Conservation (phyloP, 1,140 invertebrate species). For the Sogatella furcifera region DNA sequence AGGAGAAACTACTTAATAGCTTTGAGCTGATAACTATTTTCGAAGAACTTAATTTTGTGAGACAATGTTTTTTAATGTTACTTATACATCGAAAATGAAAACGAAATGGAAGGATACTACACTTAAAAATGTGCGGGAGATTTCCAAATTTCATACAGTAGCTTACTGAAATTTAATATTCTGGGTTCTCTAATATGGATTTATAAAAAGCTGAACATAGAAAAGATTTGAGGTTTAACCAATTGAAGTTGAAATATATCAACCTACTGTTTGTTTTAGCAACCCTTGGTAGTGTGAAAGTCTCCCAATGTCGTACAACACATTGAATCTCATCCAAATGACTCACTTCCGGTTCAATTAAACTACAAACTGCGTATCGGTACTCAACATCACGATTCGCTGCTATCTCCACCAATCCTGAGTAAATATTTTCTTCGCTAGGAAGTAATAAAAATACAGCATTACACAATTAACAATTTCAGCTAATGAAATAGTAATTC, state of each 20-base stretch:
- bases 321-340: conserved; percentile 39
- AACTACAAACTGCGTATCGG: conserved; percentile 62
- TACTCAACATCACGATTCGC: conserved; percentile 49
- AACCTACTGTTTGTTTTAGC: conserved; percentile 40
- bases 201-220: not conserved
- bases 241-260: too few relatives aligned
- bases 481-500: not conserved
- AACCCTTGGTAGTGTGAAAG: conserved; percentile 55
- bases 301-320: conserved; percentile 74
- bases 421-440: conserved; percentile 20
- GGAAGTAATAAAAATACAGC: not conserved
- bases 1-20: too few relatives aligned
- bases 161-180: too few relatives aligned
- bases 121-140: too few relatives aligned
- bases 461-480: not conserved
- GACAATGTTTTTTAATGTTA: too few relatives aligned
- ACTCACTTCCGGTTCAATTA: conserved; percentile 37
- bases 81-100: too few relatives aligned
- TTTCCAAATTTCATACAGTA: too few relatives aligned
- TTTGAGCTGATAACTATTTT: too few relatives aligned
- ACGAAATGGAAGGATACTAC: too few relatives aligned
- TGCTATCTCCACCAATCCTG: conserved; percentile 29
- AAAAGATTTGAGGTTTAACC: too few relatives aligned
- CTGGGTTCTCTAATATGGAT: too few relatives aligned
- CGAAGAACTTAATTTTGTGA: too few relatives aligned